Evolutionary conservation across 2,797 vertebrate species (phyloP).

Genomic region (Tokudaia tokunoshimensis): DNA sequence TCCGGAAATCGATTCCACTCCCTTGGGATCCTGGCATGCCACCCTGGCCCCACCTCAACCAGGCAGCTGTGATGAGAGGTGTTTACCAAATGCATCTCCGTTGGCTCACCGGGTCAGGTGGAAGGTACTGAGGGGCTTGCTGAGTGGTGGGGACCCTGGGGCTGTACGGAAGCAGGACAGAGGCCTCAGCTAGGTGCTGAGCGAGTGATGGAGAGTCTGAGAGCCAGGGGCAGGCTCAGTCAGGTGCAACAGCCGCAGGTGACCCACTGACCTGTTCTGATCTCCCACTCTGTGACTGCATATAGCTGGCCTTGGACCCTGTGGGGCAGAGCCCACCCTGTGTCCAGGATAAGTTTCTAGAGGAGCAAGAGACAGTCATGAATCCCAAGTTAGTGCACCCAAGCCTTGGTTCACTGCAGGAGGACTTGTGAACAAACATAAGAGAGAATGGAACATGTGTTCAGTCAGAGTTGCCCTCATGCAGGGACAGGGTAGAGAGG

Average conservation of each 20-base stretch:
- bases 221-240: neutral
- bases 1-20: constrained; percentile 34
- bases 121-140: neutral
- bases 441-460: accelerated
- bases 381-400: neutral
- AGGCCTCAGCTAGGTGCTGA: neutral
- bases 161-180: neutral
- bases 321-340: neutral
- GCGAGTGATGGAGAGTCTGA: neutral
- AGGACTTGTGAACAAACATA: neutral
- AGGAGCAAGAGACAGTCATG: neutral
- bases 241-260: constrained; percentile 31
- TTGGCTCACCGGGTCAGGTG: constrained; percentile 58
- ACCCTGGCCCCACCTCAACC: constrained; percentile 62
- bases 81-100: constrained; percentile 51
- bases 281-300: neutral
- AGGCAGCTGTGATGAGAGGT: constrained; percentile 52
- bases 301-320: neutral
- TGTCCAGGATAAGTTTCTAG: constrained; percentile 5
- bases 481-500: neutral
- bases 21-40: constrained; percentile 63
- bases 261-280: neutral
- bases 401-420: neutral
- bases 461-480: accelerated
- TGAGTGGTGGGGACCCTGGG: neutral